Evolutionary conservation across 2,888 invertebrate genomes (phyloP), one percentile per base, ranked within the genome.

Genomic region (Xestia c-nigrum): DNA sequence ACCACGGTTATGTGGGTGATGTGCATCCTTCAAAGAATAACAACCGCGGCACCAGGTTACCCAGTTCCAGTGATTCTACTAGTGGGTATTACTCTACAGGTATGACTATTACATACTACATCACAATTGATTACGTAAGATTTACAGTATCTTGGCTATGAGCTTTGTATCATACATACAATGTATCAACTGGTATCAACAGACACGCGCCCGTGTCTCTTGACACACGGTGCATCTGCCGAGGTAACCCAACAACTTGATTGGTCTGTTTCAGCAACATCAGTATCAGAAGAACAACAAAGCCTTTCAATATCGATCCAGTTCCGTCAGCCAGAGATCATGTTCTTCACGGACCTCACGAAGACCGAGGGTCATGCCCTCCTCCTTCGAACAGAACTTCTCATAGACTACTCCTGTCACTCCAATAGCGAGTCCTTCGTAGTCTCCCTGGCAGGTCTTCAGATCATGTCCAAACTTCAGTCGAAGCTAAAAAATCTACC

Each of bases 311-410:
- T 98, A 84, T 98, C 98, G 0, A 95, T 98, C 43, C 97, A 98
- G 88, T 97, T 98, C 87, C 97, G 98, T 50, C 97, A 98, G 90
- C 98, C 98, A 0, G 98, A 98, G 93, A 96, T 98, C 69, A 97
- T 98, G 94, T 97, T 98, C 87, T 97, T 98, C 91, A 98, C 98
- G 0, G 97, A 97, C 87, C 94, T 97, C n/a, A 97, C 97, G 14
- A 97, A 97, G 61, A 97, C 97, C 40, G 97, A 97, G 63, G 97
- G 97, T 3, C 97, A 97, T 87, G 97, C 98, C 7, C 92, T 98
- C 63, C 97, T 98, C 19, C 95, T 98, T 14, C 97, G 98, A 86
- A 97, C 97, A 0, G 98, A 98, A 92, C 95, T 98, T 19, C 95
- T 98, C 38, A 95, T 98, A 0, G 98, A 98, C 91, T 98, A 98